Evolutionary conservation across 2,888 invertebrate genomes (phyloP).

Genomic region (Mythimna ferrago): DNA sequence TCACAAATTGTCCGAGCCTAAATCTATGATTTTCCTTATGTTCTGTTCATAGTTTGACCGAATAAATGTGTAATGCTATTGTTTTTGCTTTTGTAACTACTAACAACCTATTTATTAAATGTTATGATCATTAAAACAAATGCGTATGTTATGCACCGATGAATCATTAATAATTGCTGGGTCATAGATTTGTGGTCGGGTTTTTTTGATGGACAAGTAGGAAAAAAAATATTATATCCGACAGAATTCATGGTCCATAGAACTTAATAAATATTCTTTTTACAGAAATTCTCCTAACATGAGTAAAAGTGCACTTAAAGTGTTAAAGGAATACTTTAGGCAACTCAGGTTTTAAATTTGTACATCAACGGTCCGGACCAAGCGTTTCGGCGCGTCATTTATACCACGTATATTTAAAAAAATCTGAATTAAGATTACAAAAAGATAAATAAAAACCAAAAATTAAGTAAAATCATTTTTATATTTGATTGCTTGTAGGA

Average conservation of each 20-base stretch:
- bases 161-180: neutral
- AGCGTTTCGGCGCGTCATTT: no score
- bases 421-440: neutral
- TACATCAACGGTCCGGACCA: no score
- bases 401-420: no score
- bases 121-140: neutral
- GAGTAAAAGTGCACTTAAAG: no score
- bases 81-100: constrained; percentile 1
- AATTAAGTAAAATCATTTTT: neutral
- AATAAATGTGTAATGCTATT: constrained; percentile 9
- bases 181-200: neutral
- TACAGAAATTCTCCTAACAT: no score
- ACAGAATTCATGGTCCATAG: neutral
- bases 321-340: no score
- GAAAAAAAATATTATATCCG: neutral
- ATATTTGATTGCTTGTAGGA: neutral
- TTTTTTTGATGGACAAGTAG: neutral
- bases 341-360: no score
- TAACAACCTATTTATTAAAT: constrained; percentile 18
- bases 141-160: neutral
- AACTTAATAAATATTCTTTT: neutral
- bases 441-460: neutral
- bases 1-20: neutral
- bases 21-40: constrained; percentile 47
- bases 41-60: constrained; percentile 14